These are phyloP conservation scores for Drosophila buzzatii DNA, from an alignment of 2,888 invertebrate species.

Conservation along the genomic window DNA sequence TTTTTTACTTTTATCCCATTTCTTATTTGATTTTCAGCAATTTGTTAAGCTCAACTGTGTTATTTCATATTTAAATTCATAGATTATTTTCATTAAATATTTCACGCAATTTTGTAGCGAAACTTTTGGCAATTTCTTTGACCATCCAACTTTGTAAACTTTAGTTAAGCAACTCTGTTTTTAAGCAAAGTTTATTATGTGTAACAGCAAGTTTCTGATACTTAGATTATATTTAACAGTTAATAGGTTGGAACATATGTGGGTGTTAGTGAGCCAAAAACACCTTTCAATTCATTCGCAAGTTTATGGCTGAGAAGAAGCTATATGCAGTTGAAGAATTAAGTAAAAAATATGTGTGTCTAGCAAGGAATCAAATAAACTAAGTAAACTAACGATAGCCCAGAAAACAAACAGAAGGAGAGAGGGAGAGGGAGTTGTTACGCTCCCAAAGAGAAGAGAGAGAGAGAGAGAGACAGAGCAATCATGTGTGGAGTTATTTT, in stretches of 20 bases:
- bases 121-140: neutral
- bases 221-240: constrained; percentile 31
- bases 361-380: constrained; percentile 66
- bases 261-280: constrained; percentile 25
- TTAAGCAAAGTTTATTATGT: constrained; percentile 15
- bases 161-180: constrained; percentile 14
- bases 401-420: constrained; percentile 7
- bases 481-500: neutral
- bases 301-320: constrained; percentile 57
- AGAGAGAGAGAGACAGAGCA: constrained; percentile 1
- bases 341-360: constrained; percentile 55
- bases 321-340: constrained; percentile 53
- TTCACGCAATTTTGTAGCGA: neutral
- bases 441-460: neutral
- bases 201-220: constrained; percentile 3
- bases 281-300: constrained; percentile 79
- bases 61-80: too few species aligned
- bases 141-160: neutral
- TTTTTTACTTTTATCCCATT: too few species aligned
- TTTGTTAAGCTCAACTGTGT: neutral
- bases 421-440: neutral
- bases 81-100: neutral
- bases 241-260: constrained; percentile 36
- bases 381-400: constrained; percentile 34
- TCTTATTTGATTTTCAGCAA: too few species aligned